These are phyloP conservation scores for Hypsopygia costalis DNA, from an alignment of 2,888 invertebrate species.

Conservation along the genomic window DNA sequence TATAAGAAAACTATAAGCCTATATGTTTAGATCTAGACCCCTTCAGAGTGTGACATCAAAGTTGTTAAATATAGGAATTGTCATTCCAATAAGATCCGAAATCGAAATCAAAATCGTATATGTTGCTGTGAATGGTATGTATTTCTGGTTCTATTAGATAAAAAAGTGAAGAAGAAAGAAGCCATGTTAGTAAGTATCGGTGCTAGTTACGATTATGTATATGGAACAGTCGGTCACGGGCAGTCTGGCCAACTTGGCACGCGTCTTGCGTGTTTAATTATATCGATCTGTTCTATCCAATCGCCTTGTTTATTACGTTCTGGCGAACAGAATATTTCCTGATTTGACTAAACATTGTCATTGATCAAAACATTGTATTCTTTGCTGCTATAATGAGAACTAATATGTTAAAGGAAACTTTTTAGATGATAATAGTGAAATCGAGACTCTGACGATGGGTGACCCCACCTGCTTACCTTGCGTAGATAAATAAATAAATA, in stretches of 20 bases:
- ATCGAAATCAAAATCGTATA: not conserved
- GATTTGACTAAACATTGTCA: conserved; percentile 14
- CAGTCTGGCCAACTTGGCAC: conserved; percentile 71
- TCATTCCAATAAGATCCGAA: too few relatives aligned
- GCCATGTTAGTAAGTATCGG: conserved; percentile 11
- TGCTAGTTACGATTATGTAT: conserved; percentile 14
- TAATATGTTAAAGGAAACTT: too few relatives aligned
- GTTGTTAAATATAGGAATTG: too few relatives aligned
- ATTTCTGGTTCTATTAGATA: conserved; percentile 3
- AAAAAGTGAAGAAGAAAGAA: conserved; percentile 8
- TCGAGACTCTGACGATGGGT: too few relatives aligned
- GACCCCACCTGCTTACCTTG: too few relatives aligned
- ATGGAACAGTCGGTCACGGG: conserved; percentile 45
- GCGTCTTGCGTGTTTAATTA: conserved; percentile 52
- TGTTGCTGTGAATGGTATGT: not conserved
- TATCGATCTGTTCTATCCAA: conserved; percentile 49
- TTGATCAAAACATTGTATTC: not conserved
- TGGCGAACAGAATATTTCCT: conserved; percentile 32
- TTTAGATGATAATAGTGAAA: too few relatives aligned
- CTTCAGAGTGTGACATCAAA: too few relatives aligned
- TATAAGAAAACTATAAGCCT: too few relatives aligned
- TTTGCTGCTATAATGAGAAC: too few relatives aligned
- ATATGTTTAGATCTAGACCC: too few relatives aligned
- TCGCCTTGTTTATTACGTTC: conserved; percentile 33
- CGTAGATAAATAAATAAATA: too few relatives aligned